These are phyloP conservation scores for Pantala flavescens DNA, from an alignment of 1,140 invertebrate genomes.

Conservation along the genomic window DNA sequence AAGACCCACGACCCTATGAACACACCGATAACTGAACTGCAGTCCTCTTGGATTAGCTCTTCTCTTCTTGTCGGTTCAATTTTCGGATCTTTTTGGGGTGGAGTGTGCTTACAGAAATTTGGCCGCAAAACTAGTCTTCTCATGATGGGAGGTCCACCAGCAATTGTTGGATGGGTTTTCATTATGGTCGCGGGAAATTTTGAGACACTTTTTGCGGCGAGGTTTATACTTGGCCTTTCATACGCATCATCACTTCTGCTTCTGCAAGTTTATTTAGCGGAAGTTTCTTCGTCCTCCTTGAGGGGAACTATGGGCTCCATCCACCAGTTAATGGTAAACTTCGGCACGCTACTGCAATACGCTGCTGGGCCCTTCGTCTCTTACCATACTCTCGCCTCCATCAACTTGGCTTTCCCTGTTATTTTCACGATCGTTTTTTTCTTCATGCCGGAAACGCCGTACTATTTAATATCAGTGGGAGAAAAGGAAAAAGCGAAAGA, in stretches of 20 bases:
- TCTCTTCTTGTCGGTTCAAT: no score
- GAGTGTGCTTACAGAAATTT: conserved; percentile 25
- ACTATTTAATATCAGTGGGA: conserved; percentile 51
- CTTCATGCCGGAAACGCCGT: conserved; percentile 68
- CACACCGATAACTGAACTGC: no score
- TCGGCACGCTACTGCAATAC: conserved; percentile 59
- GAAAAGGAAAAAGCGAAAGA: conserved; percentile 45
- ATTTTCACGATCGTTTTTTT: conserved; percentile 51
- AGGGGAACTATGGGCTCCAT: conserved; percentile 58
- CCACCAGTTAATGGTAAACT: conserved; percentile 46
- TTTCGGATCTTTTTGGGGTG: no score
- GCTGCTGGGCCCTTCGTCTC: conserved; percentile 49
- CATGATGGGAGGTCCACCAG: conserved; percentile 42
- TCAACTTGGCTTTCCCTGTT: conserved; percentile 45
- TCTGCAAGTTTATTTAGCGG: conserved; percentile 53
- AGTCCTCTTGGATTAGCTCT: no score
- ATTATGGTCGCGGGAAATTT: conserved; percentile 43
- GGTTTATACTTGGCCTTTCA: conserved; percentile 49
- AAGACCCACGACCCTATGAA: no score
- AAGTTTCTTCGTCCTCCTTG: conserved; percentile 54
- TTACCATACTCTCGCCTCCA: conserved; percentile 43
- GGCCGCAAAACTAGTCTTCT: conserved; percentile 58
- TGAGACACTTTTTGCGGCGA: conserved; percentile 35
- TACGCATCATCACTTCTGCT: conserved; percentile 53
- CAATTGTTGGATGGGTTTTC: conserved; percentile 53